These are phyloP conservation scores for Axinella damicornis DNA, from an alignment of 37 sponge, comb jelly and placozoan species.

Conservation along the genomic window DNA sequence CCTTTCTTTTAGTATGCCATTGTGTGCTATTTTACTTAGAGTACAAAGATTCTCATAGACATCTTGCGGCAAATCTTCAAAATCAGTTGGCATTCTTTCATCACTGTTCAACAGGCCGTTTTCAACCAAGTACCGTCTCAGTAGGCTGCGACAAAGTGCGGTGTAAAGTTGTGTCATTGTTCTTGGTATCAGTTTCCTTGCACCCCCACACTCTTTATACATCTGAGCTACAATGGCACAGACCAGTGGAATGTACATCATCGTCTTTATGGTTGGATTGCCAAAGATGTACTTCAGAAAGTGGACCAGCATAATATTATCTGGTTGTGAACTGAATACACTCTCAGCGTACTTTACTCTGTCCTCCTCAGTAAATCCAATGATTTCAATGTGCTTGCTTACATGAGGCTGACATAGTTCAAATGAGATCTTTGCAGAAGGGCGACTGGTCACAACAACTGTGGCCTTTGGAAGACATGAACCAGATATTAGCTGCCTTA, in stretches of 20 bases:
- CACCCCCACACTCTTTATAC: not conserved
- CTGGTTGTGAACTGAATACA: conserved; percentile 2
- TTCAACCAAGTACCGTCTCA: conserved; percentile 6
- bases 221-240: conserved; percentile 42
- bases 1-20: conserved; percentile 28
- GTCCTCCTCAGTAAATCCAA: conserved; percentile 40
- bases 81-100: not conserved
- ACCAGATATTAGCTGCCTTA: not conserved
- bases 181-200: not conserved
- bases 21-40: conserved; percentile 24
- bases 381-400: conserved; percentile 33
- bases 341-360: conserved; percentile 18
- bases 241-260: conserved; percentile 61
- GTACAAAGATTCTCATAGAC: not conserved
- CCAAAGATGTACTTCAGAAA: conserved; percentile 28
- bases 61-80: conserved; percentile 16
- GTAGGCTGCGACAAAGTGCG: conserved; percentile 1
- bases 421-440: conserved; percentile 11
- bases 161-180: conserved; percentile 40
- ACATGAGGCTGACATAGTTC: not conserved
- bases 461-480: conserved; percentile 1
- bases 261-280: conserved; percentile 40
- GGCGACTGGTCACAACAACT: conserved; percentile 32
- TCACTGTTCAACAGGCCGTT: not conserved
- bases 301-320: not conserved